A percentile compares a stretch with the other conserved stretches of the same genome.
Conservation (phyloP, 1,140 invertebrate species). For the Teleogryllus occipitalis region DNA sequence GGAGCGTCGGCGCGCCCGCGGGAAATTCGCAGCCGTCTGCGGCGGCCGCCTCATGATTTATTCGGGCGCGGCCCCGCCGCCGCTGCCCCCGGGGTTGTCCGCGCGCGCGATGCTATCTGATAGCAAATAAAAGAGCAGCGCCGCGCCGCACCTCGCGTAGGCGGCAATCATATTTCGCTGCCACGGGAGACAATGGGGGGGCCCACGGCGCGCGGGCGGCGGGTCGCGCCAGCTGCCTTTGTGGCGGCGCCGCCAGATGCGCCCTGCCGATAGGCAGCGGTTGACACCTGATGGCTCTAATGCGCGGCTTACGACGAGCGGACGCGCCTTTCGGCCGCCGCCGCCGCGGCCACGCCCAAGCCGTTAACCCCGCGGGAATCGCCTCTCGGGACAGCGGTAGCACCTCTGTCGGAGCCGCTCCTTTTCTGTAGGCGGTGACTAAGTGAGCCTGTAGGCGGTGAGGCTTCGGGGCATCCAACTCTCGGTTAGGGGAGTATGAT, state of each 20-base stretch:
- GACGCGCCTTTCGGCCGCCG: too few relatives aligned
- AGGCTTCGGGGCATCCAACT: too few relatives aligned
- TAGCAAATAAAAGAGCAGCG: background rate
- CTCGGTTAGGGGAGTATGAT: too few relatives aligned
- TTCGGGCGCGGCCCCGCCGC: background rate
- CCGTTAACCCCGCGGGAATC: too few relatives aligned
- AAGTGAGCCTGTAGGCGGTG: too few relatives aligned
- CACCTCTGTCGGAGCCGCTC: too few relatives aligned
- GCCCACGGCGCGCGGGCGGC: too few relatives aligned
- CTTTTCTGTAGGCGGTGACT: too few relatives aligned
- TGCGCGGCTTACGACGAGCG: background rate
- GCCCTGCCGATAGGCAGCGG: background rate
- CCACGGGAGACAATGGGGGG: background rate
- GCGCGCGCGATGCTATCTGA: background rate
- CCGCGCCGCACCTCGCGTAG: background rate
- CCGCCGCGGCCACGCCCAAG: too few relatives aligned
- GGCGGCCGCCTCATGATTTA: background rate
- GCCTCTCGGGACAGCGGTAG: too few relatives aligned
- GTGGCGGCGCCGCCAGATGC: background rate
- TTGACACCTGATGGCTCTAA: background rate
- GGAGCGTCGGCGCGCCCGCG: too few relatives aligned
- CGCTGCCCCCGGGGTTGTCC: background rate
- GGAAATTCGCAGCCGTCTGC: too few relatives aligned
- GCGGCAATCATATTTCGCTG: background rate
- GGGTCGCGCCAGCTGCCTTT: background rate